phyloP scores from a whole-genome alignment of 2,888 invertebrate genomes.

The Timema podura region DNA sequence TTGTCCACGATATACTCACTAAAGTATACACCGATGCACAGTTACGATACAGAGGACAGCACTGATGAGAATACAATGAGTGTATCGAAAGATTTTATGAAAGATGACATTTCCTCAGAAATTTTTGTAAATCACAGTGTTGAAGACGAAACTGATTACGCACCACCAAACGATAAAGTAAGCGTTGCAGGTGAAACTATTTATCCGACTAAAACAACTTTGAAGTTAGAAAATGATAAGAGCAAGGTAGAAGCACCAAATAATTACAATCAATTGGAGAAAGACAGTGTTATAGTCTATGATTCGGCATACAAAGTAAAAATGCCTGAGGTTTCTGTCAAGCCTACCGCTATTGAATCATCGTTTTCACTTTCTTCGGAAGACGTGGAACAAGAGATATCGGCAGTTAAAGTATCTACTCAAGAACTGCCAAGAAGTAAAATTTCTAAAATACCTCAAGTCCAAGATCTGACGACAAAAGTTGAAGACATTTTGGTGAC shows the following conservation, averaged over 20 bases:
- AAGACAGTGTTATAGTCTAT: too few relatives aligned
- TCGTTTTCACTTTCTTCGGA: constrained; percentile 20
- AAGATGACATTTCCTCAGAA: constrained; percentile 4
- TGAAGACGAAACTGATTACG: too few relatives aligned
- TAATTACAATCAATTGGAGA: too few relatives aligned
- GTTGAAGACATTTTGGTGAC: background rate
- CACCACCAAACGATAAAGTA: too few relatives aligned
- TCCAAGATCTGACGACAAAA: background rate
- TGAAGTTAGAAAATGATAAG: too few relatives aligned
- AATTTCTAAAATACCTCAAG: too few relatives aligned
- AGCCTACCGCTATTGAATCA: constrained; percentile 22
- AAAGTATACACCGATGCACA: constrained; percentile 34
- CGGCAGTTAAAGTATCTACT: background rate
- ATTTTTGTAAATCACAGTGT: too few relatives aligned
- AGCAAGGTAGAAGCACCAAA: too few relatives aligned
- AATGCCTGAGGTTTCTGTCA: background rate
- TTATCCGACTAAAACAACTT: too few relatives aligned
- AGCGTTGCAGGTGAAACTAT: too few relatives aligned
- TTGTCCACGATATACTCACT: constrained; percentile 37
- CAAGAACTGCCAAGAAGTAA: background rate
- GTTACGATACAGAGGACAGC: constrained; percentile 22
- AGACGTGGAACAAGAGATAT: background rate
- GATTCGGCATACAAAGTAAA: too few relatives aligned
- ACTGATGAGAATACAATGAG: constrained; percentile 33
- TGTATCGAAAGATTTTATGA: constrained; percentile 34